phyloP scores from a whole-genome alignment of 2,888 invertebrate species.

The Callyntrura sp. region DNA sequence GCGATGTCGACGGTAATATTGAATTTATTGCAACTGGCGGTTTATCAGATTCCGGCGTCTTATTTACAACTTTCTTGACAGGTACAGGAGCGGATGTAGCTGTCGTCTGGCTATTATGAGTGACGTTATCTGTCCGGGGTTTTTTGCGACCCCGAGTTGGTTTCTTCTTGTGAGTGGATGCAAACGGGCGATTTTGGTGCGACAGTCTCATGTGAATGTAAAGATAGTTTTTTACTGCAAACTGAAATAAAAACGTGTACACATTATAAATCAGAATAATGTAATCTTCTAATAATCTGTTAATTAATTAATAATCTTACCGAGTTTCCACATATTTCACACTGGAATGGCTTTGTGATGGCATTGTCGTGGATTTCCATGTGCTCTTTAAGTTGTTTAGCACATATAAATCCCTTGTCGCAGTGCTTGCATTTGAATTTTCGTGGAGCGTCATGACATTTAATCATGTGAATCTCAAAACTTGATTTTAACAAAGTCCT shows the following conservation, averaged over 20 bases:
- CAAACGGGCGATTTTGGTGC: constrained; percentile 50
- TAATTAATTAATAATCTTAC: too few species aligned
- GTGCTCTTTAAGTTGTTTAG: neutral
- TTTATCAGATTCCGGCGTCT: too few species aligned
- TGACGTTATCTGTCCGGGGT: too few species aligned
- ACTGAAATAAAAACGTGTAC: neutral
- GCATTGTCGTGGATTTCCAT: neutral
- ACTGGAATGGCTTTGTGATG: neutral
- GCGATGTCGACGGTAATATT: too few species aligned
- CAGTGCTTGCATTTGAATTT: neutral
- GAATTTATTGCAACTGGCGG: too few species aligned
- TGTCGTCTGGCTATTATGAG: too few species aligned
- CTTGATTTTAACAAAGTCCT: neutral
- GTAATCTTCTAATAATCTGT: too few species aligned
- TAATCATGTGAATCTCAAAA: neutral
- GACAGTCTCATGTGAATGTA: constrained; percentile 66
- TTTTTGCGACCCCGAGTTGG: too few species aligned
- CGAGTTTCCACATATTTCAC: constrained; percentile 61
- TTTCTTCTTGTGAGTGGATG: constrained; percentile 41
- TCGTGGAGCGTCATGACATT: neutral
- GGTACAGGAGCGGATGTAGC: too few species aligned
- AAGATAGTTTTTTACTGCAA: constrained; percentile 53
- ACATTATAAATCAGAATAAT: neutral
- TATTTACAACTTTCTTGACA: too few species aligned
- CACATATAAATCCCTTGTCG: neutral